Conservation (phyloP, 1,140 invertebrate species). For the Bilobella aurantiaca region DNA sequence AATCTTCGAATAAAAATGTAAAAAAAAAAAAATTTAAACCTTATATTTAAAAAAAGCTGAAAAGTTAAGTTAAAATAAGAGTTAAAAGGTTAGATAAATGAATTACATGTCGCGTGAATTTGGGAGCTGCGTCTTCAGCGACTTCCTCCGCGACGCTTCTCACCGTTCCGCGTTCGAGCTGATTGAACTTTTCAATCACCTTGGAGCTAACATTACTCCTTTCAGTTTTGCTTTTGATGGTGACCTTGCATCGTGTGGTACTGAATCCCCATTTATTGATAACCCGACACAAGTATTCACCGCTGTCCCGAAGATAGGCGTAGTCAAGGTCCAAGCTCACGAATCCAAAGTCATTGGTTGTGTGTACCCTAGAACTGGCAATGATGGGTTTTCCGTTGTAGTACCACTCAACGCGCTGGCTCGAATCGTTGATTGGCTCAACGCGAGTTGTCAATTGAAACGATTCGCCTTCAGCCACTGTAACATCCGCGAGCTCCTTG, state of each 20-base stretch:
- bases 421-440: conserved; percentile 74
- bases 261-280: conserved; percentile 61
- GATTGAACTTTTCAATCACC: conserved; percentile 65
- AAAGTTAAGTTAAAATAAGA: no score
- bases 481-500: conserved; percentile 69
- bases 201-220: background rate
- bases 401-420: conserved; percentile 89
- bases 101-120: conserved; percentile 61
- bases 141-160: conserved; percentile 54
- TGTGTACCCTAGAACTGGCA: conserved; percentile 70
- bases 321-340: conserved; percentile 79
- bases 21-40: no score
- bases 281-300: conserved; percentile 70
- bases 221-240: conserved; percentile 51
- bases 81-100: no score
- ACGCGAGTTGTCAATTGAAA: conserved; percentile 78
- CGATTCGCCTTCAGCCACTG: conserved; percentile 72
- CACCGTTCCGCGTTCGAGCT: conserved; percentile 74
- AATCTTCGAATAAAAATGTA: no score
- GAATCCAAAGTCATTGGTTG: conserved; percentile 86
- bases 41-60: no score
- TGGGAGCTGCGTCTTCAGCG: conserved; percentile 59
- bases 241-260: conserved; percentile 70
- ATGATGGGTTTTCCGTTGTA: conserved; percentile 58
- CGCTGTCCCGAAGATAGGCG: conserved; percentile 69